Evolutionary conservation across 2,113 vertebrate genomes (phyloP).

Genomic region (Cavia porcellus): DNA sequence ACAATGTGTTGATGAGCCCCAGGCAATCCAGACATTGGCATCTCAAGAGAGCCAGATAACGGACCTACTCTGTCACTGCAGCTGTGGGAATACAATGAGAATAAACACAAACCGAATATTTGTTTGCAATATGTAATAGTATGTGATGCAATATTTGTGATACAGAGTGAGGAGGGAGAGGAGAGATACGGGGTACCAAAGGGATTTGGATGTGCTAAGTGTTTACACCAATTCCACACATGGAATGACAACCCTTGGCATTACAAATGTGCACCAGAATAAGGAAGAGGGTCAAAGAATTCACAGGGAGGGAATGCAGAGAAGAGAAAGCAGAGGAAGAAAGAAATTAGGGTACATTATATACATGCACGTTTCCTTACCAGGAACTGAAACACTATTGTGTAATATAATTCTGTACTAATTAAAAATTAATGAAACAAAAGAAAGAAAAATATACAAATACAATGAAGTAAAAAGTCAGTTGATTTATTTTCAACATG

Average conservation of each 20-base stretch:
- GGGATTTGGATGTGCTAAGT: neutral
- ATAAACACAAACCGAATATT: neutral
- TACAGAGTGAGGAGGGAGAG: neutral
- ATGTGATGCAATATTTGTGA: too few relatives aligned
- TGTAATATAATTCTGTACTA: neutral
- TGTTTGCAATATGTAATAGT: neutral
- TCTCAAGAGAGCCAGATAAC: neutral
- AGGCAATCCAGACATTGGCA: neutral
- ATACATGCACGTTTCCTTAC: neutral
- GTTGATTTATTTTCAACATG: neutral
- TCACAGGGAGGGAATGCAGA: neutral
- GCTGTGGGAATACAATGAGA: neutral
- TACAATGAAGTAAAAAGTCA: neutral
- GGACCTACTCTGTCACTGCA: too few relatives aligned
- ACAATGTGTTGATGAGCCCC: neutral
- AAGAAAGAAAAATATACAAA: neutral
- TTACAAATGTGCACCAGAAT: neutral
- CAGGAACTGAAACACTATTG: neutral
- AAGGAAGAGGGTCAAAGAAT: neutral
- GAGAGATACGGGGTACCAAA: too few relatives aligned
- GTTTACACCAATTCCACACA: neutral
- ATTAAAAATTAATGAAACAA: neutral
- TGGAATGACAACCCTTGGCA: neutral
- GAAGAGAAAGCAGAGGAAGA: neutral
- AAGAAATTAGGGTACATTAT: neutral